Evolutionary conservation across 2,888 invertebrate species (phyloP).

Genomic region (Masnerella sp.): DNA sequence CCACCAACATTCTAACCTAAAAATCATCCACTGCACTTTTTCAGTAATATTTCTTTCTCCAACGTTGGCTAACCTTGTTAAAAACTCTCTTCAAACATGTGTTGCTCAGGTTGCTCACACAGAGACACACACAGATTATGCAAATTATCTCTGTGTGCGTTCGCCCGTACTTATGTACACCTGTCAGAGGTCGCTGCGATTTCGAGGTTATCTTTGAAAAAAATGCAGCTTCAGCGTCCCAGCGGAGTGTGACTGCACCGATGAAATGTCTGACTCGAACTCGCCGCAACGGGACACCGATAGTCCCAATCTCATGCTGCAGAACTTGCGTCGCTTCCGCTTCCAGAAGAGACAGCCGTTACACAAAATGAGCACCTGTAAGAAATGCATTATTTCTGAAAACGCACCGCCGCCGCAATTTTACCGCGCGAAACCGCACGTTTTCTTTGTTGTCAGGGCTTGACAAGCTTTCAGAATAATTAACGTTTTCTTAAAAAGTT

Average conservation of each 20-base stretch:
- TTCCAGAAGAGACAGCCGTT: constrained; percentile 83
- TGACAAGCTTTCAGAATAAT: no score
- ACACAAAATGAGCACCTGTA: constrained; percentile 65
- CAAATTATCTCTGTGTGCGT: not conserved
- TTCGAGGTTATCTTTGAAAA: constrained; percentile 48
- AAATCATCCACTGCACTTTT: no score
- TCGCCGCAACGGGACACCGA: constrained; percentile 73
- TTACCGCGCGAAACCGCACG: constrained; percentile 11
- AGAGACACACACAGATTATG: not conserved
- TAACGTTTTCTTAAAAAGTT: no score
- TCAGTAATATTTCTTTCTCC: not conserved
- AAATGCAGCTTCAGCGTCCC: constrained; percentile 49
- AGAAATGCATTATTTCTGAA: constrained; percentile 31
- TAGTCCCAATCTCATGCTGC: constrained; percentile 80
- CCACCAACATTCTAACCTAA: no score
- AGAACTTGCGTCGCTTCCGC: constrained; percentile 84
- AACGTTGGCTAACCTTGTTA: not conserved
- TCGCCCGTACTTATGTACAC: constrained; percentile 26
- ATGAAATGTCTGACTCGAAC: constrained; percentile 74
- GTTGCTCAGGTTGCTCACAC: not conserved
- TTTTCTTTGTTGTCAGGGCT: constrained; percentile 24
- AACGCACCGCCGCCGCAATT: not conserved
- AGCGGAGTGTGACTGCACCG: constrained; percentile 49
- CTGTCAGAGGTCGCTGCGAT: constrained; percentile 52
- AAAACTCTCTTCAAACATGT: no score